A percentile compares a stretch with the other conserved stretches of the same genome.
These are phyloP conservation scores for Cancer borealis DNA, from an alignment of 2,888 invertebrate genomes.

Conservation along the genomic window DNA sequence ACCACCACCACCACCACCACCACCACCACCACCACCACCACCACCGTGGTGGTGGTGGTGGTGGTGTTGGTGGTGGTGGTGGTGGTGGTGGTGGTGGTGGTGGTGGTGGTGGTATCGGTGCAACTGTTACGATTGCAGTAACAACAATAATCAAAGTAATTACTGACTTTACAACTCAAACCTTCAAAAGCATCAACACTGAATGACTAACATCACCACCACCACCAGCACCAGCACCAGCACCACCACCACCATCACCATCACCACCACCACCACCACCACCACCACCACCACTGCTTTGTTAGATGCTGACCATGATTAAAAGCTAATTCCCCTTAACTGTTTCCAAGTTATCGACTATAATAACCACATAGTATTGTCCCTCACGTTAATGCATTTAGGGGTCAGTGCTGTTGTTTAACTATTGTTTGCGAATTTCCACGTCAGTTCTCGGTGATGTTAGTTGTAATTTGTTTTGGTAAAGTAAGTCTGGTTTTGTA, in stretches of 20 bases:
- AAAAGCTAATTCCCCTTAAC: not conserved
- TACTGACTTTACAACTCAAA: too few species aligned
- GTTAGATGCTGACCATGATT: not conserved
- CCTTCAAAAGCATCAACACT: too few species aligned
- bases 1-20: too few species aligned
- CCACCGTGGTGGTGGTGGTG: too few species aligned
- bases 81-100: too few species aligned
- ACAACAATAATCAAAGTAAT: not conserved
- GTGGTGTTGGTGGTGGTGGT: too few species aligned
- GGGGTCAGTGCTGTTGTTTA: not conserved
- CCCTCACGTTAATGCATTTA: not conserved
- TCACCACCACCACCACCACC: not conserved
- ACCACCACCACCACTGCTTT: not conserved
- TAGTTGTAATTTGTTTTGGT: not conserved
- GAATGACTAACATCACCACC: too few species aligned
- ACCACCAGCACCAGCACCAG: too few species aligned
- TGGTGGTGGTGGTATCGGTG: too few species aligned
- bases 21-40: too few species aligned
- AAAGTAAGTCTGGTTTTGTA: not conserved
- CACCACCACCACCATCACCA: too few species aligned
- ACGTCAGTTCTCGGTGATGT: not conserved
- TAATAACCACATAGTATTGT: not conserved
- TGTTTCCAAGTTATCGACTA: not conserved
- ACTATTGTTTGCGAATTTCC: not conserved
- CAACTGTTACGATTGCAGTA: not conserved